phyloP scores from a whole-genome alignment of 2,797 vertebrate genomes.

The Hylomyscus alleni region DNA sequence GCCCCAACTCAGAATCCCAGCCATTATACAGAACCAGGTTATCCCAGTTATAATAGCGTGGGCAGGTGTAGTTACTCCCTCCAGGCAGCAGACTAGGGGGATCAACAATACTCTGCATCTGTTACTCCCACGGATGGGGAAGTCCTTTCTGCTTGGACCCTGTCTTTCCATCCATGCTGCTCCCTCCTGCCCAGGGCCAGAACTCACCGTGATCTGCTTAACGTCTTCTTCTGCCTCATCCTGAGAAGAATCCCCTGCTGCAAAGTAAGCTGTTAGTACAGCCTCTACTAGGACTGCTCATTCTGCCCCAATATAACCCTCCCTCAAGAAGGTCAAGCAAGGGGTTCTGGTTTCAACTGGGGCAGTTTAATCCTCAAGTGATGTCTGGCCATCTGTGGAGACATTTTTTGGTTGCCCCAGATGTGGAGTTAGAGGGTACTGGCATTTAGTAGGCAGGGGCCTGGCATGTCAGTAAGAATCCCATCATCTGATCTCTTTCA shows the following conservation, averaged over 20 bases:
- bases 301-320: not conserved
- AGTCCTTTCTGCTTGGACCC: not conserved
- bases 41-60: not conserved
- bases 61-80: not conserved
- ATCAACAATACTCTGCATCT: fast-evolving
- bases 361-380: not conserved
- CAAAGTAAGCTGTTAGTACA: conserved; percentile 24
- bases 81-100: not conserved
- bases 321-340: not conserved
- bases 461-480: not conserved
- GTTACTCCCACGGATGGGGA: not conserved
- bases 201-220: conserved; percentile 96
- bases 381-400: not conserved
- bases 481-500: not conserved
- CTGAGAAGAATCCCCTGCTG: conserved; percentile 99
- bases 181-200: not conserved
- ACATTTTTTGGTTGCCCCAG: not conserved
- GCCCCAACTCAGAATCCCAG: not conserved
- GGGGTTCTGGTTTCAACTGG: not conserved
- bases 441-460: not conserved
- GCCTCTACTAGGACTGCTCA: not conserved
- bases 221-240: conserved; percentile 98
- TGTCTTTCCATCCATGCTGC: not conserved
- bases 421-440: fast-evolving
- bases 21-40: not conserved